Conservation (phyloP, 2,888 invertebrate genomes). For the Andrena marginata region DNA sequence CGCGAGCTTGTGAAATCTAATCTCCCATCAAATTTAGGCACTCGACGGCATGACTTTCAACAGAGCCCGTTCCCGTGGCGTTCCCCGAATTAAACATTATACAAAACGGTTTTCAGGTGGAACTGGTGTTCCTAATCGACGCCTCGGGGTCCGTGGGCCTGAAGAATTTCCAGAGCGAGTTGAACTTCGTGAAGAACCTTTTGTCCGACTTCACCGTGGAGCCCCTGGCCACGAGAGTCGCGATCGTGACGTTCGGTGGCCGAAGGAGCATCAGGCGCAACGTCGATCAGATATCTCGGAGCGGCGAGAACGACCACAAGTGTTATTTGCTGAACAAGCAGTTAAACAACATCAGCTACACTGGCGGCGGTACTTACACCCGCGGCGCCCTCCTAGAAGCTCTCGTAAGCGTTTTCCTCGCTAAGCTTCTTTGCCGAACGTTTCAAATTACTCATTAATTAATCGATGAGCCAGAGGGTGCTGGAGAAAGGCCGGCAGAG, state of each 20-base stretch:
- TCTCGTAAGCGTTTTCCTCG: slow-evolving; percentile 84
- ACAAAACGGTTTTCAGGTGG: slow-evolving; percentile 82
- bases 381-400: slow-evolving; percentile 89
- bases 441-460: not conserved
- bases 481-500: slow-evolving; percentile 85
- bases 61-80: too few relatives aligned
- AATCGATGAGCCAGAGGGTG: slow-evolving; percentile 83
- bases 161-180: slow-evolving; percentile 88
- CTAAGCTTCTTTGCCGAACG: not conserved
- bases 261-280: slow-evolving; percentile 86
- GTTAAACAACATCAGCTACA: slow-evolving; percentile 87
- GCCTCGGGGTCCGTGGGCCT: slow-evolving; percentile 90
- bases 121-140: slow-evolving; percentile 89
- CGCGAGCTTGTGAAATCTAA: not conserved
- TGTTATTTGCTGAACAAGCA: slow-evolving; percentile 88
- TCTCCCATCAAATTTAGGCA: not conserved
- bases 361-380: slow-evolving; percentile 90
- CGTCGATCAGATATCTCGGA: slow-evolving; percentile 88
- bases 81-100: not conserved
- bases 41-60: not conserved
- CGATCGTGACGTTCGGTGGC: slow-evolving; percentile 89
- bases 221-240: slow-evolving; percentile 88
- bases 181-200: slow-evolving; percentile 89
- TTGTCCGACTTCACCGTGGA: slow-evolving; percentile 89
- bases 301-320: slow-evolving; percentile 87